A percentile compares a stretch with the other conserved stretches of the same genome.
phyloP scores from a whole-genome alignment of 2,888 invertebrate species.

The Drosophila seclusa region DNA sequence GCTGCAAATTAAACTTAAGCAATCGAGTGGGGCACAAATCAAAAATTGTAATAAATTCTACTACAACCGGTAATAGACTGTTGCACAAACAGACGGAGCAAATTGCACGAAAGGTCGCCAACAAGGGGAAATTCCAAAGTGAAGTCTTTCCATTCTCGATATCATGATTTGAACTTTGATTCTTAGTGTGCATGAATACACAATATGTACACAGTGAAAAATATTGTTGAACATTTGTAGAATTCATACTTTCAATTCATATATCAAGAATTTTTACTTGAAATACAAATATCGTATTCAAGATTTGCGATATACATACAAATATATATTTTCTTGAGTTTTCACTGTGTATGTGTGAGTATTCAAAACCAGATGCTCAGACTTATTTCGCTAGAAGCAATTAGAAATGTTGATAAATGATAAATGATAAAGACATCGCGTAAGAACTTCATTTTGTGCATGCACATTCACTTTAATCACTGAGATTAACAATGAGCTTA shows the following conservation, averaged over 20 bases:
- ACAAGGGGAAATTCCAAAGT: constrained; percentile 34
- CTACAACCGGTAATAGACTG: not conserved
- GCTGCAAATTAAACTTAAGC: constrained; percentile 20
- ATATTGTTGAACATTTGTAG: not conserved
- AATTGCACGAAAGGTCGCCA: constrained; percentile 34
- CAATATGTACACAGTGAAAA: not conserved
- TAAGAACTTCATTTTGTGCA: constrained; percentile 6
- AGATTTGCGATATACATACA: not conserved
- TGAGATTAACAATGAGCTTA: constrained; percentile 40
- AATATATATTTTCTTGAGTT: not conserved
- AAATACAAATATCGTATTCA: not conserved
- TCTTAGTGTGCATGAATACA: constrained; percentile 6
- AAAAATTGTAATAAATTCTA: constrained; percentile 14
- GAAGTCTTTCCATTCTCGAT: not conserved
- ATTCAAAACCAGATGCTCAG: constrained; percentile 4
- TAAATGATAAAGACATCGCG: constrained; percentile 21
- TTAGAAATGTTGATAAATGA: constrained; percentile 47
- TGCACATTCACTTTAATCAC: constrained; percentile 33
- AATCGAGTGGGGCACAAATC: constrained; percentile 16
- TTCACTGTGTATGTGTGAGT: not conserved
- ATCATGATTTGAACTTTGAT: constrained; percentile 46
- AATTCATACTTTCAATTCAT: not conserved
- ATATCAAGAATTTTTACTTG: not conserved
- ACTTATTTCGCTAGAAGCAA: constrained; percentile 11
- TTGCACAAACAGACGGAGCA: constrained; percentile 31